Conservation (phyloP, 2,113 vertebrate genomes). For the Galbula dea region DNA sequence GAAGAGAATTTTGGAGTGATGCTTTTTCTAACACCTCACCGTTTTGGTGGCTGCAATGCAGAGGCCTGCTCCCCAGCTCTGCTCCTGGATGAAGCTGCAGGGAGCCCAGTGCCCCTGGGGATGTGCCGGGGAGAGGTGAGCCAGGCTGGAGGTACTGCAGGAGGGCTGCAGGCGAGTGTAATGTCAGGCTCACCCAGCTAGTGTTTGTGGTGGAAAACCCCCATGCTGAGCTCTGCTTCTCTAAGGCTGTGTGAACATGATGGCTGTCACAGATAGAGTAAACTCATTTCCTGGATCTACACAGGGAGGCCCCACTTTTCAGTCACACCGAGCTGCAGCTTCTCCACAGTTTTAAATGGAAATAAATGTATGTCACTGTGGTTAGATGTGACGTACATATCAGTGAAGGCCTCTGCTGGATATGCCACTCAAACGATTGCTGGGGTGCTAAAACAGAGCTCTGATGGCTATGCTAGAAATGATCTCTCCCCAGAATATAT, state of each 20-base stretch:
- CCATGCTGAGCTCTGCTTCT: neutral
- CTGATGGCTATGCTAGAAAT: neutral
- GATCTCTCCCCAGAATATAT: rapidly evolving
- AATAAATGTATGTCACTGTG: constrained; percentile 19
- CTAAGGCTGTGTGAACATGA: neutral
- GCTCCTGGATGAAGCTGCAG: neutral
- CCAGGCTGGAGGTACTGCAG: neutral
- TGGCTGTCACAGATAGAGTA: constrained; percentile 46
- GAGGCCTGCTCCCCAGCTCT: neutral
- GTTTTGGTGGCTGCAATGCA: rapidly evolving
- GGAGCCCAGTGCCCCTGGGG: rapidly evolving
- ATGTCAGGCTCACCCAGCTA: rapidly evolving
- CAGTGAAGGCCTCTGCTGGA: neutral
- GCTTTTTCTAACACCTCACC: rapidly evolving
- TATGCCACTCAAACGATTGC: neutral
- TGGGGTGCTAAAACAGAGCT: neutral
- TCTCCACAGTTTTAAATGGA: constrained; percentile 17
- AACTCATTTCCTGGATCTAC: constrained; percentile 66
- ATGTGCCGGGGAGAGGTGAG: rapidly evolving
- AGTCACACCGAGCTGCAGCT: neutral
- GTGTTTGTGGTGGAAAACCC: rapidly evolving
- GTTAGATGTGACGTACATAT: neutral
- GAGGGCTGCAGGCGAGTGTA: neutral
- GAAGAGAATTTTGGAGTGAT: neutral
- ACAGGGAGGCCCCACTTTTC: neutral